A percentile compares a stretch with the other conserved stretches of the same genome.
phyloP scores from a whole-genome alignment of 2,797 vertebrate species.

The Euphonia xanthogaster region DNA sequence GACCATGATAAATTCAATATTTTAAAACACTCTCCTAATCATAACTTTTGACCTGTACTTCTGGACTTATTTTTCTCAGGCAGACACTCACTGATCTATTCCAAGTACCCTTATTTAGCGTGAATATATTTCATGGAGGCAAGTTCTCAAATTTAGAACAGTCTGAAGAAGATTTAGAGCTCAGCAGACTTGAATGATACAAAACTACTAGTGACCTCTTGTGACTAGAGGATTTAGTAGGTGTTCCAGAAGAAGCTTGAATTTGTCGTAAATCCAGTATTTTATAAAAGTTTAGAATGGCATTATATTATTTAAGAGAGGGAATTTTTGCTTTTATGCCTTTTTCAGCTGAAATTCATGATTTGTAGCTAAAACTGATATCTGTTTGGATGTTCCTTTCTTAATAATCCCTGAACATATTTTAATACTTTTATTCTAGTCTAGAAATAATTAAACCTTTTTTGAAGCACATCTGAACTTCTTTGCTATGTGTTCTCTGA shows the following conservation, averaged over 20 bases:
- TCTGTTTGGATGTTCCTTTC: background rate
- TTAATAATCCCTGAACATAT: background rate
- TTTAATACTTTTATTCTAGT: background rate
- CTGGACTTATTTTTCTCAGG: background rate
- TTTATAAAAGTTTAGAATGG: background rate
- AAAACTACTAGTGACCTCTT: slow-evolving; percentile 76
- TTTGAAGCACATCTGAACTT: background rate
- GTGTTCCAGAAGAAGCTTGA: background rate
- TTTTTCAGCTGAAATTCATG: background rate
- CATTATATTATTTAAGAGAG: background rate
- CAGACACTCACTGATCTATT: background rate
- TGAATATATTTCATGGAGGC: background rate
- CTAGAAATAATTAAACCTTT: background rate
- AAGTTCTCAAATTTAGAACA: slow-evolving; percentile 19
- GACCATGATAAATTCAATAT: background rate
- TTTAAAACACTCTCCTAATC: background rate
- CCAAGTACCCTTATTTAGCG: background rate
- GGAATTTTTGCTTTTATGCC: background rate
- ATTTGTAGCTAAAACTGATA: background rate
- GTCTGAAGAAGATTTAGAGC: background rate
- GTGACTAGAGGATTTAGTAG: slow-evolving; percentile 53
- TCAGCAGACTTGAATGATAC: slow-evolving; percentile 8
- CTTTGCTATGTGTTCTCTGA: background rate
- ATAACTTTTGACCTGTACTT: background rate
- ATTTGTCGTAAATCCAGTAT: background rate